Base-by-base conservation (phyloP, 1,140 invertebrate genomes). In the Drosophila ercepeae region DNA sequence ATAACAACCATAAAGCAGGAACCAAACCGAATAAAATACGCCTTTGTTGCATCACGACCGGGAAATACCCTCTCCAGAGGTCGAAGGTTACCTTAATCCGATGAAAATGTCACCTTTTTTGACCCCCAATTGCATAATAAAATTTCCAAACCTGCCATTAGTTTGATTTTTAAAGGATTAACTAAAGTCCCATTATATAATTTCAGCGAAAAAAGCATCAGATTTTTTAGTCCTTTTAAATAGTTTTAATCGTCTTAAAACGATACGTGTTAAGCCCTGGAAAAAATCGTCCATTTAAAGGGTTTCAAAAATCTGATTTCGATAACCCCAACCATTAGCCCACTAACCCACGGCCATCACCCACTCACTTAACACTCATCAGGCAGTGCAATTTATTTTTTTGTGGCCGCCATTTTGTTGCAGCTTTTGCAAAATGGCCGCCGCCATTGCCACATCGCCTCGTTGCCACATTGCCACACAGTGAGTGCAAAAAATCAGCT, bases 401-500 rank as follows among this genome's bases (percentile, higher is more conserved):
- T 71, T 83, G 65, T 41, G 71, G 58, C 71, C 57, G 79, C 79
- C 79, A 86, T 86, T 86, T 84, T 86, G 81, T 78, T 79, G 75
- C 70, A 83, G 52, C 54, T 16, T 4, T 69, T 29, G 57, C 75
- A 83, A 83, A 75, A 83, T 83, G 79, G 79, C 81, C 54, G 79
- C 57, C 51, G 50, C 60, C 50, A 36, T 63, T 36, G 42, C 49
- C 45, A 54, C 32, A 11, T 41, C 16, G 52, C 39, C 36, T n/a
- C 50, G 29, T 63, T 36, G 42, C 49, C 45, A 54, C 32, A 11
- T 41, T 14, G 52, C 39, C 36, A n/a, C n/a, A 46, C 34, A 58
- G 14, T 46, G 57, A 19, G 57, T 14, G 41, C 36, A 70, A 60
- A 73, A 79, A 86, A 84, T 76, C 76, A 81, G 64, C 81, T 73